Base-by-base conservation (phyloP, 2,113 vertebrate genomes). In the Cygnus atratus region DNA sequence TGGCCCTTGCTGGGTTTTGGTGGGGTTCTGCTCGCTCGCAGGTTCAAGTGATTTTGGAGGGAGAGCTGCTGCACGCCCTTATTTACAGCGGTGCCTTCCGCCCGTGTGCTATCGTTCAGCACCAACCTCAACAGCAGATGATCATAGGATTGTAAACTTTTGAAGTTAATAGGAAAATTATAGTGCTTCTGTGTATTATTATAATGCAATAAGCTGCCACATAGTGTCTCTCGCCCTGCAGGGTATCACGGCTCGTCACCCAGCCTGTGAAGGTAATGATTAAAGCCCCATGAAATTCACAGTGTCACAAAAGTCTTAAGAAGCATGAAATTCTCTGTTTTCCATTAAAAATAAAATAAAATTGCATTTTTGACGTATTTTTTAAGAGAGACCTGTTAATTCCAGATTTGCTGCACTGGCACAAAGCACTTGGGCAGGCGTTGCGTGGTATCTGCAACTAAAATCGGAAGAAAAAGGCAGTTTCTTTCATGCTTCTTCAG, bases 211-310 rank as follows among this genome's bases (percentile, higher is more conserved):
- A 94, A 94, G 97, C 97, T 96, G 91, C 90, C 93, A 86, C 93
- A 90, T 50, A 52, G 82, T 59, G 83, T 52, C 83, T 95, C 97
- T 96, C 95, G 44, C 87, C 95, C 92, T 59, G 95, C 15, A 1
- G 92, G 95, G 90, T 90, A 90, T 76, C 92, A 3, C 8, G 62
- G 84, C 76, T 71, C 65, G 94, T 94, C 90, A 95, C 96, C 91
- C 90, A 89, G 73, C 68, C 96, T 18, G 6, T 33, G 29, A 72
- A 88, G 76, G 94, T 16, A 28, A 54, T 98, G 98, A 98, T 98
- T 89, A 98, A 98, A 98, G 98, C 89, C 74, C 96, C 95, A 13
- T 98, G 98, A 98, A 98, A 98, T 98, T 35, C 57, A 3, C 17
- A 52, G 90, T 98, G 98, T 97, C 98, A 97, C 97, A 84, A 73